phyloP scores from a whole-genome alignment of 1,140 invertebrate species.

The Heterodera carotae region DNA sequence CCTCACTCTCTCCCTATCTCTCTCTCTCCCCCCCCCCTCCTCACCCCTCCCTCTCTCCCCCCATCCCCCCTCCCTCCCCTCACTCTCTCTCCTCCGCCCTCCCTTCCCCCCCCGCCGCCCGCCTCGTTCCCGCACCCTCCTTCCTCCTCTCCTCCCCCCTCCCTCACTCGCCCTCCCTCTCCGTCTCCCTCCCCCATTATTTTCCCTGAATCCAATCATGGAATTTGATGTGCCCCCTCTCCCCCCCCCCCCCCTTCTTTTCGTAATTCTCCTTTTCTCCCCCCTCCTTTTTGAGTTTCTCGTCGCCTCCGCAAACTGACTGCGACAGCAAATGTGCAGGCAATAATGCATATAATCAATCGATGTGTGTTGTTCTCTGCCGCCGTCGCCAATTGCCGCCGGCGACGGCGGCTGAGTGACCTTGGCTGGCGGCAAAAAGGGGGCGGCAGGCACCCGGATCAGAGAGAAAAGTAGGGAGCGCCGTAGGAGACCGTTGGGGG shows the following conservation, averaged over 20 bases:
- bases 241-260: not conserved
- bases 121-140: too few relatives aligned
- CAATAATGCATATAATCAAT: not conserved
- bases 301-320: not conserved
- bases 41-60: too few relatives aligned
- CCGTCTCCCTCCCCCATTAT: not conserved
- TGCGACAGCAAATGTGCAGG: too few relatives aligned
- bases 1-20: too few relatives aligned
- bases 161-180: not conserved
- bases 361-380: not conserved
- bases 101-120: too few relatives aligned
- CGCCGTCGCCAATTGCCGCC: not conserved
- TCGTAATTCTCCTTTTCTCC: not conserved
- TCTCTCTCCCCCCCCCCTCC: too few relatives aligned
- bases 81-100: too few relatives aligned
- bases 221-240: too few relatives aligned
- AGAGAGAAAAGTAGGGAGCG: not conserved
- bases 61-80: too few relatives aligned
- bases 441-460: not conserved
- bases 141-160: too few relatives aligned
- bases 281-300: not conserved
- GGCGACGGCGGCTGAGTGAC: not conserved
- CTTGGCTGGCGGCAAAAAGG: not conserved
- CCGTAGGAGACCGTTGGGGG: too few relatives aligned
- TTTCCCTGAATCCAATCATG: not conserved